phyloP scores from a whole-genome alignment of 2,113 vertebrate genomes.

The Campylorhamphus procurvoides region DNA sequence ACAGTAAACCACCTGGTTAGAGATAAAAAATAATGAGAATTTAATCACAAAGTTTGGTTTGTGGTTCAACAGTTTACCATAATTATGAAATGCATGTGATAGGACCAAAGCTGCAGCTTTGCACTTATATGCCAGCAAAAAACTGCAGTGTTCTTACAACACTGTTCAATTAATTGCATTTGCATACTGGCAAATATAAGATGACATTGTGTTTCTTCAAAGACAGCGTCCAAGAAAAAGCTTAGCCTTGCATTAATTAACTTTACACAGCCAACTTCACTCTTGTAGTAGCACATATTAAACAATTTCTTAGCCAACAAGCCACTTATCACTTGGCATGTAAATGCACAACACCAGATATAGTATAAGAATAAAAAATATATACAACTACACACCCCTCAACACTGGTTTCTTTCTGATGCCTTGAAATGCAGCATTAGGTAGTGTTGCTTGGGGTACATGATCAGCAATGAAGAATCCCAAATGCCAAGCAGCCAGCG shows the following conservation, averaged over 20 bases:
- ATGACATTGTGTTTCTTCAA: neutral
- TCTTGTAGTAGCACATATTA: neutral
- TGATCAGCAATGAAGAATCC: conserved; percentile 50
- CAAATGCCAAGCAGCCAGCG: conserved; percentile 63
- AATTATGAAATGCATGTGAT: neutral
- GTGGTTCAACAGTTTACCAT: neutral
- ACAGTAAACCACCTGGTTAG: neutral
- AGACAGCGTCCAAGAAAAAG: neutral
- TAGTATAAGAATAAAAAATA: neutral
- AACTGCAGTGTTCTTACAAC: neutral
- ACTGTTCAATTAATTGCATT: neutral
- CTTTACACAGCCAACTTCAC: neutral
- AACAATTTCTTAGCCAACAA: neutral
- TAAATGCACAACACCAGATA: neutral
- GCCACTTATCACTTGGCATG: neutral
- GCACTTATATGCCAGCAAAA: neutral
- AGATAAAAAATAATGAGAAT: neutral
- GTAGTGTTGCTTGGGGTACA: neutral
- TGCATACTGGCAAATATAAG: neutral
- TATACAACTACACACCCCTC: conserved; percentile 50
- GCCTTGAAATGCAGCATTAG: conserved; percentile 17
- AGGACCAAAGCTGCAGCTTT: neutral
- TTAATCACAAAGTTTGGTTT: neutral
- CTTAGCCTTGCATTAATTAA: neutral
- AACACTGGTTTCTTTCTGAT: conserved; percentile 42